Base-by-base conservation (phyloP, 2,888 invertebrate genomes). In the Podabrus alpinus region DNA sequence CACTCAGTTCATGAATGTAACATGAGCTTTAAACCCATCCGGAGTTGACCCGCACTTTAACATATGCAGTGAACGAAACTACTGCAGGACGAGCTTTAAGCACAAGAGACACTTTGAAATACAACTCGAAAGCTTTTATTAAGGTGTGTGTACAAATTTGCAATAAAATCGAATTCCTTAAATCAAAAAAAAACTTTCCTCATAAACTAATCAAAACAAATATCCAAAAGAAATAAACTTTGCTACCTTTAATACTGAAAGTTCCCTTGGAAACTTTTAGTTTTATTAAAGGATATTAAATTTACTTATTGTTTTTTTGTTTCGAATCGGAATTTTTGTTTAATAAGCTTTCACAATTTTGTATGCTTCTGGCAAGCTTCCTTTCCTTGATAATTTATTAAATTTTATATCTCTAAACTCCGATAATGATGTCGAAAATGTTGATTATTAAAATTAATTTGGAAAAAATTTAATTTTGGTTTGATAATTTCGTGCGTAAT, bases 1-100 rank as follows among this genome's bases (percentile, higher is more conserved):
- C 74, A 69, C 73, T 75, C 76, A 73, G 74, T 71, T 71, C 78
- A 78, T 78, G 78, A 78, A 78, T 78, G 76, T 78, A 77, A 78
- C 78, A 78, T 78, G 78, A 78, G 78, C 73, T 66, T 71, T 66
- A 77, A 78, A 71, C 69, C 76, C 76, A 70, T 73, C 21, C 73
- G 76, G 76, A 73, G 72, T 73, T 76, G 76, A 76, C 76, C 76
- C 66, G 70, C 71, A 68, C 67, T 76, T 70, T 73, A 71, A 70
- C 75, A 73, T 69, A 75, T 75, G 70, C 72, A 75, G 62, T 72
- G 21, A 64, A 64, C 21, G 62, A 64, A 64, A 64, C 62, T 64
- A 64, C 62, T 64, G 62, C 62, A 64, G 62, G 21, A 64, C 62
- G 13, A 64, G 45, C 62, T 64, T 64, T 19, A 64, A 64, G 19